Base-by-base conservation (phyloP, 2,888 invertebrate genomes). In the Congeria kusceri region DNA sequence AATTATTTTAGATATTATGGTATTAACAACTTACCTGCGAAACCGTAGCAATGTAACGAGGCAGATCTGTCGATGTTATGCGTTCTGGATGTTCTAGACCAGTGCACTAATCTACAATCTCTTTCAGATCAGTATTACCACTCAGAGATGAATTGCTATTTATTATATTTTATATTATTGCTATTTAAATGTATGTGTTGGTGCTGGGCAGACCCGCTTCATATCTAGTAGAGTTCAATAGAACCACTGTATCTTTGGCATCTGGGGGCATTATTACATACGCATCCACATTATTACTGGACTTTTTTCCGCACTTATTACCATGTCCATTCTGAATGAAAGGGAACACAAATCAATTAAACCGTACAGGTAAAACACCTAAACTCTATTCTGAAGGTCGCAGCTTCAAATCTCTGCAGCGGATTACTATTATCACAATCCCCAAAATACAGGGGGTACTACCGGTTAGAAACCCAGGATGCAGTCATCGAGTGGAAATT, bases 221-320 rank as follows among this genome's bases (percentile, higher is more conserved):
- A 7, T 32, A 7, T 32, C 32, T 32, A 4, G 32, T 32, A 4
- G 32, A 32, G 39, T 20, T 63, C n/a, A 63, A 39, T 18, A 63
- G 18, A 63, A 58, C 57, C 7, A 67, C 57, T 3, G 57, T 29
- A 13, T 28, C 27, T 32, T 67, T 67, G 5, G 57, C 23, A 25
- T 69, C 69, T 15, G 59, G 61, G n/a, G 69, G 47, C 44, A 69
- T 20, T 7, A 69, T 32, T 15, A 69, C 29, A 44, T 39, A 69
- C 4, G 69, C 69, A 28, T 46, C 59, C 25, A 62, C 69, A 62
- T 69, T 69, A n/a, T 69, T 69, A 28, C 46, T 29, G 5, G 69
- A 69, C 53, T 68, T 69, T 32, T 32, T 62, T 61, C 69, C 18
- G 58, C 68, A 27, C 25, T 27, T 15, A 58, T 58, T n/a, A 67